These are phyloP conservation scores for Cetoscarus ocellatus DNA, from an alignment of 2,797 vertebrate species.

Conservation along the genomic window DNA sequence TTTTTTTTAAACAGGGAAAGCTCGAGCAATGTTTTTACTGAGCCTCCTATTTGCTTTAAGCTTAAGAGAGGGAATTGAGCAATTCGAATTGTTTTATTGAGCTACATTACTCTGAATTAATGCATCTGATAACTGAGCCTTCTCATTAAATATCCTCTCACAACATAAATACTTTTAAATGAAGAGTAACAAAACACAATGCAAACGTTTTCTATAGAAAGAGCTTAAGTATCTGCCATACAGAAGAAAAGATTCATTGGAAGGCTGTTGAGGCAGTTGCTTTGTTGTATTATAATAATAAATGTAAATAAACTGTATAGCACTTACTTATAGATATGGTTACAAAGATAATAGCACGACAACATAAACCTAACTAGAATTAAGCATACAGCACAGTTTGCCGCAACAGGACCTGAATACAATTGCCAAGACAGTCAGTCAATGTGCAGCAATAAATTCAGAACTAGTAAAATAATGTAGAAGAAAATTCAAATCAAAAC, in stretches of 20 bases:
- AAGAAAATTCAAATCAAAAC: too few relatives aligned
- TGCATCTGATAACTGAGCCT: conserved; percentile 35
- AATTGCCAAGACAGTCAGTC: too few relatives aligned
- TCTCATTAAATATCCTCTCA: conserved; percentile 32
- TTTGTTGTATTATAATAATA: too few relatives aligned
- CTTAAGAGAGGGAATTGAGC: conserved; percentile 56
- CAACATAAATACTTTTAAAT: conserved; percentile 23
- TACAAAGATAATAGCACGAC: too few relatives aligned
- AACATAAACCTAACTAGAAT: too few relatives aligned
- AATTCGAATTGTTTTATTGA: conserved; percentile 63
- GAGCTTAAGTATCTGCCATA: background rate
- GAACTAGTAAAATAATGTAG: too few relatives aligned
- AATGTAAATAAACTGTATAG: too few relatives aligned
- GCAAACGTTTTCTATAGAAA: background rate
- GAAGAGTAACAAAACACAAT: conserved; percentile 7
- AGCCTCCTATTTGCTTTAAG: conserved; percentile 75
- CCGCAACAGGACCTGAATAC: too few relatives aligned
- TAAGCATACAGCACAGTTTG: too few relatives aligned
- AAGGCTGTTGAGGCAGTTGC: conserved; percentile 11
- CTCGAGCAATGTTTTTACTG: conserved; percentile 77
- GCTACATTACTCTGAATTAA: conserved; percentile 41
- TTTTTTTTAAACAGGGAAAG: conserved; percentile 68
- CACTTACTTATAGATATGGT: too few relatives aligned
- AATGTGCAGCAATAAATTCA: too few relatives aligned
- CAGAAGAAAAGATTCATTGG: background rate